A percentile compares a stretch with the other conserved stretches of the same genome.
These are phyloP conservation scores for Anguilla japonica DNA, from an alignment of 2,113 vertebrate genomes.

Conservation along the genomic window DNA sequence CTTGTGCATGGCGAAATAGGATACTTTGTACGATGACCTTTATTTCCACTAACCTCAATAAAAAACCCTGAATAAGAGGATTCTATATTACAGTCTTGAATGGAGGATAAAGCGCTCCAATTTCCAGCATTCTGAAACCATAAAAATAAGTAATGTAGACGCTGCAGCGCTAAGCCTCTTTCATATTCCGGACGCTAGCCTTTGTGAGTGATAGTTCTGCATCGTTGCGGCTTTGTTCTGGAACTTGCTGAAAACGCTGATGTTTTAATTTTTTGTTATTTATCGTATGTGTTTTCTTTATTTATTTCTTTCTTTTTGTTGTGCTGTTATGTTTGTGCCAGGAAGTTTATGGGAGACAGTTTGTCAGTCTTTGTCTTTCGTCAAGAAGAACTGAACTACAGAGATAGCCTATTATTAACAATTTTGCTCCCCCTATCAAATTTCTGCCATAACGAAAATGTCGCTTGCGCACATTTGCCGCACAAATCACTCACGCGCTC, in stretches of 20 bases:
- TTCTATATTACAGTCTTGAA: constrained; percentile 47
- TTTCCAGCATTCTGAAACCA: constrained; percentile 58
- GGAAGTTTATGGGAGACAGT: constrained; percentile 10
- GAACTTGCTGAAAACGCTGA: not conserved
- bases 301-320: not conserved
- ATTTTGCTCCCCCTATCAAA: not conserved
- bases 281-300: not conserved
- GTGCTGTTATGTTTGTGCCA: constrained; percentile 4
- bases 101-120: constrained; percentile 64
- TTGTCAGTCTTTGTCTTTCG: not conserved
- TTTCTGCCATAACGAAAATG: not conserved
- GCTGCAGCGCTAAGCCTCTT: constrained; percentile 42
- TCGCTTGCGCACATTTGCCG: not conserved
- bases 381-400: not conserved
- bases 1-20: not conserved
- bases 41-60: constrained; percentile 61
- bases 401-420: not conserved
- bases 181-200: constrained; percentile 37
- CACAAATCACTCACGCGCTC: not conserved
- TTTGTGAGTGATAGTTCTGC: not conserved
- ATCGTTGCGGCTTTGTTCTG: constrained; percentile 27
- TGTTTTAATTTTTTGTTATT: not conserved
- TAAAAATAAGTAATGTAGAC: constrained; percentile 44
- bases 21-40: constrained; percentile 60
- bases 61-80: constrained; percentile 66